Evolutionary conservation across 2,797 vertebrate genomes (phyloP).

Genomic region (Silurus lanzhouensis): DNA sequence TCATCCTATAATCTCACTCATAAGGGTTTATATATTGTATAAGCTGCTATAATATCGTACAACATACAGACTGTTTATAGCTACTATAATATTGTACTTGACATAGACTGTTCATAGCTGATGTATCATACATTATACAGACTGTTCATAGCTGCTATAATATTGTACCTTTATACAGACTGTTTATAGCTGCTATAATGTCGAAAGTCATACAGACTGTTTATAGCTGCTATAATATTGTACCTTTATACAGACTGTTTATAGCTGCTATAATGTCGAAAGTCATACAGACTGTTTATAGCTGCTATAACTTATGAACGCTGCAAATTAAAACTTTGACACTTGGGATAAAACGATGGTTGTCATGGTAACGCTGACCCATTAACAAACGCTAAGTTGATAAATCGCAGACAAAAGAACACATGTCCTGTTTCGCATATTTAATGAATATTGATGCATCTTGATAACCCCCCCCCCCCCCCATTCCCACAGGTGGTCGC

Average conservation of each 20-base stretch:
- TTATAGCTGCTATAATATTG: too few species aligned
- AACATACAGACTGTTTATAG: neutral
- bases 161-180: too few species aligned
- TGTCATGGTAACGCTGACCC: neutral
- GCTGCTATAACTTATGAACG: too few species aligned
- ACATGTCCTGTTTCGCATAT: neutral
- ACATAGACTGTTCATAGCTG: neutral
- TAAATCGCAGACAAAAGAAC: neutral
- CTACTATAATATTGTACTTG: too few species aligned
- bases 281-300: too few species aligned
- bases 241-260: too few species aligned
- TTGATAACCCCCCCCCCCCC: neutral
- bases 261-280: too few species aligned
- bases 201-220: too few species aligned
- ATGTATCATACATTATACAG: fast-evolving
- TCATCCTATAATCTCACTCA: neutral
- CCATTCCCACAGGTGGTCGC: conserved; percentile 79
- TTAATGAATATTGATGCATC: neutral
- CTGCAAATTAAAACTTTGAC: neutral
- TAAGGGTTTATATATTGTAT: neutral
- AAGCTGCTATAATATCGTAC: neutral
- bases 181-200: too few species aligned
- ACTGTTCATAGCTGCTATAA: too few species aligned
- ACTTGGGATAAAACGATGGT: neutral
- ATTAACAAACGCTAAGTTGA: neutral